phyloP scores from a whole-genome alignment of 1,140 invertebrate genomes.

The Eubasilissa regina region DNA sequence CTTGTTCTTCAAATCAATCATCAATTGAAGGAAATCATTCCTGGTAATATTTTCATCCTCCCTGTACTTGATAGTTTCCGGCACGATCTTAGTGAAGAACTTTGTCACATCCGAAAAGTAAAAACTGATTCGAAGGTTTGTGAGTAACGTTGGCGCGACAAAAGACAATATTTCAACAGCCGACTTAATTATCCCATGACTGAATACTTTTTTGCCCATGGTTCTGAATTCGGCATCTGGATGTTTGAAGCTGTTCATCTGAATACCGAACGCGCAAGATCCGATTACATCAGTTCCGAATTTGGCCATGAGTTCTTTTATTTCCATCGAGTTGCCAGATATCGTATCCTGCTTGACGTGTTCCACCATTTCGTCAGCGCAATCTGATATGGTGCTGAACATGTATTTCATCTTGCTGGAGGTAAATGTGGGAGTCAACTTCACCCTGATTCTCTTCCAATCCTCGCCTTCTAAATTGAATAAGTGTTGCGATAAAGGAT shows the following conservation, averaged over 20 bases:
- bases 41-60: conserved; percentile 67
- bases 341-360: conserved; percentile 12
- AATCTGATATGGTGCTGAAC: conserved; percentile 60
- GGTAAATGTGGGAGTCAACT: conserved; percentile 73
- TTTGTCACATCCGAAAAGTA: conserved; percentile 46
- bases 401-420: conserved; percentile 71
- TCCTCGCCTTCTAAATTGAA: conserved; percentile 69
- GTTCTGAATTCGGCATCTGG: conserved; percentile 61
- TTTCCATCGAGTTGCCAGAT: conserved; percentile 50
- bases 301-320: conserved; percentile 60
- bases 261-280: conserved; percentile 65
- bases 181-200: background rate
- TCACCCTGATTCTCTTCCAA: conserved; percentile 71
- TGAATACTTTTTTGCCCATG: conserved; percentile 61
- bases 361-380: conserved; percentile 61
- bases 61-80: conserved; percentile 72
- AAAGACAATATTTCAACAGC: conserved; percentile 51
- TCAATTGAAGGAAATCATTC: conserved; percentile 76
- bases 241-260: conserved; percentile 62
- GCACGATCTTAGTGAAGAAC: conserved; percentile 73
- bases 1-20: conserved; percentile 72
- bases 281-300: conserved; percentile 63
- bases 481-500: conserved; percentile 72
- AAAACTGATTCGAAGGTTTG: conserved; percentile 38
- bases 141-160: conserved; percentile 48